phyloP scores from a whole-genome alignment of 2,888 invertebrate species.

The Drosophila pseudotalamancana region DNA sequence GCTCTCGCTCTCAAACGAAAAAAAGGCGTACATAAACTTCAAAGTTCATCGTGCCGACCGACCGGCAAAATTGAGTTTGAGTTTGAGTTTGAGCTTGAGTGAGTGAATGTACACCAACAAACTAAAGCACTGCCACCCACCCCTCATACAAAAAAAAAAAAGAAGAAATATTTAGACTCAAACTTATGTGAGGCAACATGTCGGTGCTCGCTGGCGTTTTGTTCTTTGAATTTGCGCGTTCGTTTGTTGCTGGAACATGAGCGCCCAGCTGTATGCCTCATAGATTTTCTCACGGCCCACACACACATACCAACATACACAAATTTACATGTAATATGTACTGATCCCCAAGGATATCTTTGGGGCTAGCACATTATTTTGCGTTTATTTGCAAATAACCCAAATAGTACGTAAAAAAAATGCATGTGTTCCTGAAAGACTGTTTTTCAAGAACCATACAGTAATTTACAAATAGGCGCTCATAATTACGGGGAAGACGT shows the following conservation, averaged over 20 bases:
- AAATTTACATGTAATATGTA: neutral
- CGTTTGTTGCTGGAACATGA: slow-evolving; percentile 54
- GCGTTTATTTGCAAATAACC: slow-evolving; percentile 30
- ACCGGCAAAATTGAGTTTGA: slow-evolving; percentile 43
- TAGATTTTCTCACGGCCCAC: slow-evolving; percentile 72
- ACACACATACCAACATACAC: neutral
- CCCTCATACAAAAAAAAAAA: slow-evolving; percentile 9
- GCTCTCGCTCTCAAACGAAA: slow-evolving; percentile 22
- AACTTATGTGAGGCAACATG: slow-evolving; percentile 41
- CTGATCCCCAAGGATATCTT: neutral
- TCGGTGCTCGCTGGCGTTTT: slow-evolving; percentile 12
- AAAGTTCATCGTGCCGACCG: slow-evolving; percentile 65
- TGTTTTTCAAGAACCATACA: slow-evolving; percentile 44
- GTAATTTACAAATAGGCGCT: slow-evolving; percentile 69
- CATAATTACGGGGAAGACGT: slow-evolving; percentile 44
- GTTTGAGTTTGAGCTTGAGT: slow-evolving; percentile 31
- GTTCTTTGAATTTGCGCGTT: slow-evolving; percentile 1
- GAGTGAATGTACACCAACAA: slow-evolving; percentile 18
- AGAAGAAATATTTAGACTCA: slow-evolving; percentile 19
- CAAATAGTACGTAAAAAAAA: too few relatives aligned
- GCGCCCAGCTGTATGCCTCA: slow-evolving; percentile 78
- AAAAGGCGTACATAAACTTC: slow-evolving; percentile 41
- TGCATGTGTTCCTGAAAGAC: too few relatives aligned
- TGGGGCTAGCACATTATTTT: neutral
- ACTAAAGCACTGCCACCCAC: neutral